phyloP scores from a whole-genome alignment of 2,113 vertebrate species.

The Rostratula benghalensis region DNA sequence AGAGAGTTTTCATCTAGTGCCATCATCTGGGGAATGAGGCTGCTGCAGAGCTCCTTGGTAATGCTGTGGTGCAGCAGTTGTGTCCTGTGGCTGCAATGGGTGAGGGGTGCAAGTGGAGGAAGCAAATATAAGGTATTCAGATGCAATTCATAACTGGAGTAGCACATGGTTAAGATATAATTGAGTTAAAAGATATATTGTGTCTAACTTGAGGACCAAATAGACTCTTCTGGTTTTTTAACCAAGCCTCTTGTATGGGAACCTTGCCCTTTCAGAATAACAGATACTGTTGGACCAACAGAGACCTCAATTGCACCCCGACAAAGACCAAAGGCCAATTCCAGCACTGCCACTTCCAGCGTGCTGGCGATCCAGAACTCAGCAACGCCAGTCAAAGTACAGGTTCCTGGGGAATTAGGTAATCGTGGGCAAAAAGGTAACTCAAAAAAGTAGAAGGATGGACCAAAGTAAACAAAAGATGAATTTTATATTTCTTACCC shows the following conservation, averaged over 20 bases:
- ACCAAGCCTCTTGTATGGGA: neutral
- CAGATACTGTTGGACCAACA: constrained; percentile 91
- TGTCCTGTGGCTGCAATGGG: neutral
- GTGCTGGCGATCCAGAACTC: constrained; percentile 86
- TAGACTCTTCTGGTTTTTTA: neutral
- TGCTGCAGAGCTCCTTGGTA: neutral
- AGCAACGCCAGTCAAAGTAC: constrained; percentile 89
- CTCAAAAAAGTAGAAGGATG: neutral
- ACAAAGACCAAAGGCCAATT: constrained; percentile 92
- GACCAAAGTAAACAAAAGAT: neutral
- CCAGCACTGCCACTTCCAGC: constrained; percentile 72
- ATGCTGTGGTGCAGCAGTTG: neutral
- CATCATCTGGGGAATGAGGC: neutral
- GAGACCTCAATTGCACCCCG: constrained; percentile 97
- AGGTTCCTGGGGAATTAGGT: constrained; percentile 77
- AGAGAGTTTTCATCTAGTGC: too few relatives aligned
- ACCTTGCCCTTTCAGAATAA: constrained; percentile 82
- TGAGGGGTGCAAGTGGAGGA: neutral
- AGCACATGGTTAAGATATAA: neutral
- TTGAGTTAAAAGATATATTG: neutral
- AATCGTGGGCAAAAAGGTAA: constrained; percentile 89
- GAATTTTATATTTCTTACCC: accelerated
- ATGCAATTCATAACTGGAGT: neutral
- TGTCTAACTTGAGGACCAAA: neutral
- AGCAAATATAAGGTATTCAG: accelerated